phyloP scores from a whole-genome alignment of 2,888 invertebrate genomes.

The Ectobius pallidus region DNA sequence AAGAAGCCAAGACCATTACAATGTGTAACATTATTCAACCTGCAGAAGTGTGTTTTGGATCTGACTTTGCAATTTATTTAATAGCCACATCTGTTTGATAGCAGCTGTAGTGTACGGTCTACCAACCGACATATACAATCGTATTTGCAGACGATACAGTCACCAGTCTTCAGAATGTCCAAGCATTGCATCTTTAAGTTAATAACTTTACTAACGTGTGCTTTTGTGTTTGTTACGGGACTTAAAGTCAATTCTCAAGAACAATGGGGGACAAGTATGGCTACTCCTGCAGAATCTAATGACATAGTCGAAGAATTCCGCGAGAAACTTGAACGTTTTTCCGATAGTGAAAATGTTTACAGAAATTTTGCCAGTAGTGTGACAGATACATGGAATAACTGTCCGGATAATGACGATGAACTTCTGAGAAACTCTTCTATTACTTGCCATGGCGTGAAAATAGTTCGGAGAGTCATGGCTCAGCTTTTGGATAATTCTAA shows the following conservation, averaged over 20 bases:
- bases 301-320: neutral
- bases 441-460: conserved; percentile 60
- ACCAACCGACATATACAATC: too few species aligned
- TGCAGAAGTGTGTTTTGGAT: too few species aligned
- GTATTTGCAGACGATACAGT: too few species aligned
- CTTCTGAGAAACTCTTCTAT: conserved; percentile 52
- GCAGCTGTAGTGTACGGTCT: too few species aligned
- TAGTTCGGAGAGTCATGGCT: conserved; percentile 59
- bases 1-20: neutral
- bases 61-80: too few species aligned
- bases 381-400: conserved; percentile 35
- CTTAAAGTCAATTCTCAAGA: neutral
- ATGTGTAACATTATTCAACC: too few species aligned
- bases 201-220: neutral
- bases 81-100: too few species aligned
- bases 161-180: too few species aligned
- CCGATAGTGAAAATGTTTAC: neutral
- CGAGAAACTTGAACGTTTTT: neutral
- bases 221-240: neutral
- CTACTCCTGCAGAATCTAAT: neutral
- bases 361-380: conserved; percentile 21
- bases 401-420: conserved; percentile 45
- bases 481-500: conserved; percentile 58
- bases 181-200: neutral
- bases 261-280: neutral